These are phyloP conservation scores for Ceratotherium simum DNA, from an alignment of 2,113 vertebrate species.

Conservation along the genomic window DNA sequence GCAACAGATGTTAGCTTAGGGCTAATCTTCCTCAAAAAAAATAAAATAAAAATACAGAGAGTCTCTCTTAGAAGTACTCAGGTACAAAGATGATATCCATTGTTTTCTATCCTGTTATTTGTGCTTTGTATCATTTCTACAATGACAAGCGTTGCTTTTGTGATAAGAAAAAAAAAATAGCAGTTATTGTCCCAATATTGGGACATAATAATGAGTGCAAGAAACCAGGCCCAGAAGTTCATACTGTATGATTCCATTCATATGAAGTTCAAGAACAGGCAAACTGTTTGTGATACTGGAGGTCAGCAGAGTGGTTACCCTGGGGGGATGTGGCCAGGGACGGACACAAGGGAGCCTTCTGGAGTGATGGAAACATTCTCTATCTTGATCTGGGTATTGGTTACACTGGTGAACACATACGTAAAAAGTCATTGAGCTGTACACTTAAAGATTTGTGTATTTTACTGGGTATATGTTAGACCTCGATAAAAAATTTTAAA, in stretches of 20 bases:
- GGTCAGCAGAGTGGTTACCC: neutral
- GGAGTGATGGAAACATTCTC: neutral
- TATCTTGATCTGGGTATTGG: neutral
- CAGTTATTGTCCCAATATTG: neutral
- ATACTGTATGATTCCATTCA: neutral
- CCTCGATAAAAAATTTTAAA: neutral
- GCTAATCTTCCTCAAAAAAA: too few species aligned
- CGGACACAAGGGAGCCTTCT: neutral
- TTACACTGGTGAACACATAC: neutral
- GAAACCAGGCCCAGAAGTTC: neutral
- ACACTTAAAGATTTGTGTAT: neutral
- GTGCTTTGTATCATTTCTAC: neutral
- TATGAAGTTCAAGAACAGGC: neutral
- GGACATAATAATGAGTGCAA: neutral
- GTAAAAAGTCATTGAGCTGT: neutral
- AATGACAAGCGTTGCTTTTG: neutral
- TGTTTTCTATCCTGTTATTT: conserved; percentile 25
- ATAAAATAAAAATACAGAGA: neutral
- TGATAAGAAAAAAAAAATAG: neutral
- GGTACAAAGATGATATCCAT: neutral
- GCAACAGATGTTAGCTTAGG: too few species aligned
- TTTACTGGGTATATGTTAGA: neutral
- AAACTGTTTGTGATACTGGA: neutral
- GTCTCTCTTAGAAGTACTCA: neutral
- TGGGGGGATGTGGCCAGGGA: neutral